Conservation (phyloP, 1,140 invertebrate genomes). For the Heliconius hewitsoni region DNA sequence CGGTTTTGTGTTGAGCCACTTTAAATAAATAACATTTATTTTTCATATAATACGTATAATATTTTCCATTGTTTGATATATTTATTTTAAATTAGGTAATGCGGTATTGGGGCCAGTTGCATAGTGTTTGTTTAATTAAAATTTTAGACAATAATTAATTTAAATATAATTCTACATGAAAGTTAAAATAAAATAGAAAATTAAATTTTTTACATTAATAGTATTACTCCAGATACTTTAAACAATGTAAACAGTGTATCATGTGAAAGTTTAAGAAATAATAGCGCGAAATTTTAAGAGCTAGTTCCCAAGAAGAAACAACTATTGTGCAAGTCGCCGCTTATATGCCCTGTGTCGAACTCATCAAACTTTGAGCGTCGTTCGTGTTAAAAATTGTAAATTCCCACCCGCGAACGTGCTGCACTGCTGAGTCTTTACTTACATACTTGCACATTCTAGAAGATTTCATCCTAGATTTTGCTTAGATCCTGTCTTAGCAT, state of each 20-base stretch:
- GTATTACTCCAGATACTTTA: not conserved
- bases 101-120: not conserved
- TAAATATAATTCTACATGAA: no score
- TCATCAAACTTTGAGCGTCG: slow-evolving; percentile 56
- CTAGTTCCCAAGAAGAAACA: slow-evolving; percentile 48
- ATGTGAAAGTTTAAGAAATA: slow-evolving; percentile 29
- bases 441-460: not conserved
- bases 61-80: not conserved
- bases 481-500: not conserved
- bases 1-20: slow-evolving; percentile 22
- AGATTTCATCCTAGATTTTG: not conserved
- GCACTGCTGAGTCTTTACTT: slow-evolving; percentile 25
- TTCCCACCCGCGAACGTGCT: slow-evolving; percentile 20
- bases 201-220: no score
- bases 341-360: slow-evolving; percentile 56
- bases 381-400: slow-evolving; percentile 38
- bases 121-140: not conserved
- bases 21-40: slow-evolving; percentile 20
- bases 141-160: no score
- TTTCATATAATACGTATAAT: not conserved
- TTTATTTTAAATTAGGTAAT: slow-evolving; percentile 9
- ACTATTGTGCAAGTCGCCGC: slow-evolving; percentile 52
- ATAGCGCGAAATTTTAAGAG: slow-evolving; percentile 43
- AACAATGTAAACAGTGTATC: not conserved
- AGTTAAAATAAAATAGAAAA: no score